Evolutionary conservation across 2,797 vertebrate genomes (phyloP), one percentile per base, ranked within the genome.

Genomic region (Myotis findleyi): DNA sequence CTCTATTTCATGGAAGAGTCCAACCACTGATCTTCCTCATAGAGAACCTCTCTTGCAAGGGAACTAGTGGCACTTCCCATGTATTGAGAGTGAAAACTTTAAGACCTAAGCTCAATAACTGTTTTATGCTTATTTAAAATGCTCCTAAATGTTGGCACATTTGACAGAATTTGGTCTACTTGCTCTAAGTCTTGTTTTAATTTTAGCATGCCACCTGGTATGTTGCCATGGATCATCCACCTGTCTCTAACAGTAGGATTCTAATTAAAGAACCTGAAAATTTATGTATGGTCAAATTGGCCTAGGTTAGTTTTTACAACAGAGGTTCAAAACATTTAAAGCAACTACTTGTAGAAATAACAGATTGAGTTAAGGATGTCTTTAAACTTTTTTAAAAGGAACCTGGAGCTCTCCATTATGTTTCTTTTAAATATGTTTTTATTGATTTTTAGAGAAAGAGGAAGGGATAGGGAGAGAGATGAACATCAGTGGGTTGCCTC

Each of bases 251-350:
- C 44, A 72, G 51, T 57, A 68, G 33, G 62, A 75, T 64, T 47
- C 8, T 76, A 83, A 82, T 38, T 73, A 83, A 72, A 66, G 55
- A 89, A 75, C 20, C 23, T 84, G 66, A 64, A n/a, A 77, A 83
- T 4, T 81, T 27, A 62, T 84, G 57, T 87, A 77, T 81, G n/a
- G 20, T 25, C 33, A 94, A 59, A 89, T 20, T 91, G 27, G 11
- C 68, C 57, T 90, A 25, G 6, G 44, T 41, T 88, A 57, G 11
- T 72, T 96, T 94, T 96, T 89, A 87, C 0, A 38, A 53, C 1
- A 89, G 17, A 85, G 89, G 16, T 49, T 87, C 84, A 94, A 93
- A 73, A 91, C 62, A 93, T 87, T 72, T 85, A 88, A 90, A 85
- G 12, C 6, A 83, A 66, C 66, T 93, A 55, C 75, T 84, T 93